Percentiles rank a stretch among this genome's conserved stretches.
These are phyloP conservation scores for Caenorhabditis briggsae DNA, from an alignment of 1,140 invertebrate genomes.

Conservation along the genomic window DNA sequence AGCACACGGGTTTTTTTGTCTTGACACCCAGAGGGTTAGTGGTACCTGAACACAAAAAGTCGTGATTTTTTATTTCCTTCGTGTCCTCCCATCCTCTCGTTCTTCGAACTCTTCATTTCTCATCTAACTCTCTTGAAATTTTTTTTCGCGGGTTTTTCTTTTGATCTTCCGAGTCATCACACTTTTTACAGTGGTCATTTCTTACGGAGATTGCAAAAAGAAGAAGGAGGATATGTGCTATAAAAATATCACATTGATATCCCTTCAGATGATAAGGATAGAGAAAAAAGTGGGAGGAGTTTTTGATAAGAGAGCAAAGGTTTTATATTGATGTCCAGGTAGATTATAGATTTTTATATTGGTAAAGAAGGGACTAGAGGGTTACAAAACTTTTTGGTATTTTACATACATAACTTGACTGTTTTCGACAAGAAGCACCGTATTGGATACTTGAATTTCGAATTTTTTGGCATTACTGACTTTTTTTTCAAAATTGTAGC, in stretches of 20 bases:
- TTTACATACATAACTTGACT: too few species aligned
- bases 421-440: too few species aligned
- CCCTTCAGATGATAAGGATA: background rate
- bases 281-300: background rate
- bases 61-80: conserved; percentile 48
- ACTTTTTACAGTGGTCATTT: conserved; percentile 54
- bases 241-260: background rate
- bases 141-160: background rate
- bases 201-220: background rate
- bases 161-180: conserved; percentile 18
- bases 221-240: background rate
- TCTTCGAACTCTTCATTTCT: conserved; percentile 16
- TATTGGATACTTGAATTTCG: too few species aligned
- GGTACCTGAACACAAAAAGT: conserved; percentile 42
- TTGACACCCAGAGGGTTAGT: background rate
- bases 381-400: too few species aligned
- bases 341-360: too few species aligned
- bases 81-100: background rate
- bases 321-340: too few species aligned
- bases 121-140: background rate
- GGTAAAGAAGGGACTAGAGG: too few species aligned
- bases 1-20: too few species aligned
- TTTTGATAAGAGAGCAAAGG: background rate
- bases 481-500: too few species aligned
- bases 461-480: too few species aligned